Conservation (phyloP, 2,888 invertebrate genomes). For the Harmothoe impar region DNA sequence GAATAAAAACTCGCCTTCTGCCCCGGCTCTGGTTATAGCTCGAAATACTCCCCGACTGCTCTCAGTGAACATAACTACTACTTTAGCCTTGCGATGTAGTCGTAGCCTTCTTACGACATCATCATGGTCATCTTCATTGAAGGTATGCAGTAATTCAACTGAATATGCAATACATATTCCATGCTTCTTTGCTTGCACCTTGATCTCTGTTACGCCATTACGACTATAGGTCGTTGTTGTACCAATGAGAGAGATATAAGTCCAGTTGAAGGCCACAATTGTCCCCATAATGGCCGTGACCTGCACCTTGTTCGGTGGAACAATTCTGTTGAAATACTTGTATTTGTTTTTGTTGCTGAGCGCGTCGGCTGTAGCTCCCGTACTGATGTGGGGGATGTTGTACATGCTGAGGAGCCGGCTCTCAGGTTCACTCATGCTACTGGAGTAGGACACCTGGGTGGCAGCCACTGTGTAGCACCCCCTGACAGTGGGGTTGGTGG, state of each 20-base stretch:
- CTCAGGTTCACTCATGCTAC: conserved; percentile 38
- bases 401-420: conserved; percentile 80
- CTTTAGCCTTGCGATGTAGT: background rate
- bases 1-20: background rate
- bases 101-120: background rate
- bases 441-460: conserved; percentile 48
- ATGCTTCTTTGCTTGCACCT: background rate
- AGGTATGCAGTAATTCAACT: background rate
- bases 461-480: conserved; percentile 64
- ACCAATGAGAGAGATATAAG: conserved; percentile 89
- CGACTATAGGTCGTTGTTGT: conserved; percentile 86
- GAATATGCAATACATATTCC: conserved; percentile 50
- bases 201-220: conserved; percentile 71
- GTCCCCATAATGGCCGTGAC: conserved; percentile 73
- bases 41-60: background rate
- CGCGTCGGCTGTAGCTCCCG: conserved; percentile 73
- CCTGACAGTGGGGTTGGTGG: background rate
- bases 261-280: conserved; percentile 86
- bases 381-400: conserved; percentile 83
- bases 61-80: background rate
- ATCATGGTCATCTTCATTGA: conserved; percentile 8
- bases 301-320: conserved; percentile 75
- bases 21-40: background rate
- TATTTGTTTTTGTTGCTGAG: conserved; percentile 75
- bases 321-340: conserved; percentile 75